A percentile compares a stretch with the other conserved stretches of the same genome.
These are phyloP conservation scores for Papilio xuthus DNA, from an alignment of 1,140 invertebrate species.

Conservation along the genomic window DNA sequence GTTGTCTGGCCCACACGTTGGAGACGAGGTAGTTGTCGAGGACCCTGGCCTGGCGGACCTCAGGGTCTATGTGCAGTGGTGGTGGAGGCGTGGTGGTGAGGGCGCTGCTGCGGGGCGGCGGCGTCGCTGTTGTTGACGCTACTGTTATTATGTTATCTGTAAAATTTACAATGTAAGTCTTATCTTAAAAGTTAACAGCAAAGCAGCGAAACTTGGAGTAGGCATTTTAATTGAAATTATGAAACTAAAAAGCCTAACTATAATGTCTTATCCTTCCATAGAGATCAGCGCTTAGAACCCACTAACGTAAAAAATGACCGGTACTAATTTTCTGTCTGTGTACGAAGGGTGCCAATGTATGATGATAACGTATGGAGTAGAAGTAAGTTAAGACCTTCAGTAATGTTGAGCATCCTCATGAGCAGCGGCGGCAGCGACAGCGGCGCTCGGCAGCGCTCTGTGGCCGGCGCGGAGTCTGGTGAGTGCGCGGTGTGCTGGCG, in stretches of 20 bases:
- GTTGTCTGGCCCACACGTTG: neutral
- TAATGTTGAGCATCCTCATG: constrained; percentile 23
- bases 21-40: neutral
- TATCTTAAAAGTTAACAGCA: too few relatives aligned
- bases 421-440: constrained; percentile 9
- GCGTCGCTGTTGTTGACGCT: neutral
- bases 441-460: neutral
- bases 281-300: too few relatives aligned
- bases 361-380: too few relatives aligned
- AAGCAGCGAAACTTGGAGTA: too few relatives aligned
- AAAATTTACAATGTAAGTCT: neutral
- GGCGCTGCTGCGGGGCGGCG: neutral
- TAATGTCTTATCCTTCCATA: too few relatives aligned
- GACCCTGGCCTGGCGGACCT: neutral
- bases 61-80: neutral
- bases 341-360: too few relatives aligned
- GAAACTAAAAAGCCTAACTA: too few relatives aligned
- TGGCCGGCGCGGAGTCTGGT: neutral
- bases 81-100: neutral
- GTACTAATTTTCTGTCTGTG: too few relatives aligned
- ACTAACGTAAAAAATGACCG: too few relatives aligned
- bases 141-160: neutral
- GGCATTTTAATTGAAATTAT: too few relatives aligned
- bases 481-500: neutral
- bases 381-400: neutral